phyloP scores from a whole-genome alignment of 2,113 vertebrate genomes.

The Phylloscopus trochiloides region DNA sequence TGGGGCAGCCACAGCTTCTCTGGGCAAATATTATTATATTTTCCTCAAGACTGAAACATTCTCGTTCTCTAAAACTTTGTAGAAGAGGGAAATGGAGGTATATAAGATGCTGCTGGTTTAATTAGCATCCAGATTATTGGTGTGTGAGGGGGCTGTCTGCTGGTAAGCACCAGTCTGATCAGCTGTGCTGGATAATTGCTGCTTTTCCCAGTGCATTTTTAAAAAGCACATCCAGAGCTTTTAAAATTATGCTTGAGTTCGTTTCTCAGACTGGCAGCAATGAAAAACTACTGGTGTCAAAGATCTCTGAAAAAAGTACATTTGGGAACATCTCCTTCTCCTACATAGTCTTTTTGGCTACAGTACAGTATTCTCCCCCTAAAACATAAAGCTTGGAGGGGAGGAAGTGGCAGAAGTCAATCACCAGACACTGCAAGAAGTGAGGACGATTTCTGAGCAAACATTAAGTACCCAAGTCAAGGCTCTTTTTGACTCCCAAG shows the following conservation, averaged over 20 bases:
- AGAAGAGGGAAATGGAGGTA: background rate
- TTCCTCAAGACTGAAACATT: background rate
- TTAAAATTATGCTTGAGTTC: background rate
- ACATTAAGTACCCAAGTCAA: background rate
- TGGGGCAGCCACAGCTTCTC: background rate
- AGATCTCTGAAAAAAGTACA: background rate
- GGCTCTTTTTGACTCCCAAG: background rate
- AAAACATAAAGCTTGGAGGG: background rate
- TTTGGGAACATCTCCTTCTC: slow-evolving; percentile 2
- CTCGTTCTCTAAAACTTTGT: background rate
- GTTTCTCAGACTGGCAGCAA: background rate
- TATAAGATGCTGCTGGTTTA: background rate
- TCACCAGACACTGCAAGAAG: background rate
- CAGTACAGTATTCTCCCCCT: background rate
- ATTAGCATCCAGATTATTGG: background rate
- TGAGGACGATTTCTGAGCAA: background rate
- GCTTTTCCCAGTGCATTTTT: background rate
- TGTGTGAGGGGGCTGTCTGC: background rate
- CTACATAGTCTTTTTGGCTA: background rate
- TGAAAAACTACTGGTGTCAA: background rate
- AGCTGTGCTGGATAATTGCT: background rate
- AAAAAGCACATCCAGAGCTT: background rate
- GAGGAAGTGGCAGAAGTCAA: background rate
- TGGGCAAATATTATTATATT: background rate
- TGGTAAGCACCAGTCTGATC: background rate